Conservation (phyloP, 2,113 vertebrate genomes). For the Sturnus vulgaris region DNA sequence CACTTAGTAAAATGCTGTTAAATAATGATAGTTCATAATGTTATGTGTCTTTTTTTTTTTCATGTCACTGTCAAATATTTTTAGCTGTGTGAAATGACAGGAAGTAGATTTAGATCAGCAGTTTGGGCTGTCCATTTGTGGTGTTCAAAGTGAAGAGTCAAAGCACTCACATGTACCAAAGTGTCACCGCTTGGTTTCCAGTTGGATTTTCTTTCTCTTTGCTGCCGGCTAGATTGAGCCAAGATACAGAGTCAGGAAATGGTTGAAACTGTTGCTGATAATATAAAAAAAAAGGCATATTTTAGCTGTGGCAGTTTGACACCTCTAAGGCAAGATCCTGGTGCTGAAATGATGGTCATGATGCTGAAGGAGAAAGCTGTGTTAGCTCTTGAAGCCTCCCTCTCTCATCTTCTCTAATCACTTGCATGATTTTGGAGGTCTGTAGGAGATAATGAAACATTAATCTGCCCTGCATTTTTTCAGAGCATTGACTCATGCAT, state of each 20-base stretch:
- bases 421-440: not conserved
- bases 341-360: not conserved
- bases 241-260: not conserved
- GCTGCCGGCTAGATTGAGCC: not conserved
- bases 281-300: not conserved
- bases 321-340: not conserved
- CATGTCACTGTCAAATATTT: not conserved
- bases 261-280: not conserved
- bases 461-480: not conserved
- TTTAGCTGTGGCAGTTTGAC: not conserved
- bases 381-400: no score
- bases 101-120: not conserved
- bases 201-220: not conserved
- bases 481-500: not conserved
- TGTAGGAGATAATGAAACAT: not conserved
- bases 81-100: not conserved
- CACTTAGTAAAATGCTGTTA: not conserved
- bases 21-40: not conserved
- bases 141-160: not conserved
- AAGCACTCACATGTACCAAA: accelerated
- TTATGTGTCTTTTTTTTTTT: not conserved
- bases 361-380: not conserved
- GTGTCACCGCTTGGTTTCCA: not conserved
- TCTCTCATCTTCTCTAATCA: not conserved
- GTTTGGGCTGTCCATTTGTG: not conserved